These are phyloP conservation scores for Drosophila asahinai DNA, from an alignment of 1,140 invertebrate genomes.

Conservation along the genomic window DNA sequence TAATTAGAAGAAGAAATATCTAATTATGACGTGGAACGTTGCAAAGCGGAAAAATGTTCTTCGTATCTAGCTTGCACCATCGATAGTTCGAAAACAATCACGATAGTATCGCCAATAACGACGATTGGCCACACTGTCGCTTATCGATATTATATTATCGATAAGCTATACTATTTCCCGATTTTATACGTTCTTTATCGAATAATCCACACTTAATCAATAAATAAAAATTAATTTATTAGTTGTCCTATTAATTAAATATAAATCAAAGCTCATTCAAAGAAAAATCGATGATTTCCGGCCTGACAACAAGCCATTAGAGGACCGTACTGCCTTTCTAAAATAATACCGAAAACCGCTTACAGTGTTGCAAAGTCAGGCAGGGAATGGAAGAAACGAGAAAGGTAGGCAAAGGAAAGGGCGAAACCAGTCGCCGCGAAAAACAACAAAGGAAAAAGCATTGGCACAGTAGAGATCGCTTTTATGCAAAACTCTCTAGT, in stretches of 20 bases:
- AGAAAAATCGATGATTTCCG: neutral
- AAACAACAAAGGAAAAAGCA: neutral
- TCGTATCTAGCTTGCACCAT: too few relatives aligned
- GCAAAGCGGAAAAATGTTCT: too few relatives aligned
- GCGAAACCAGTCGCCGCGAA: conserved; percentile 11
- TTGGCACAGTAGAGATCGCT: neutral
- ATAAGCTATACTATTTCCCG: neutral
- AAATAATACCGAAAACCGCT: neutral
- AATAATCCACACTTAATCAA: neutral
- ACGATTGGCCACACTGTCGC: neutral
- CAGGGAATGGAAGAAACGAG: neutral
- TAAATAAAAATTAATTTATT: neutral
- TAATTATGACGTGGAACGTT: too few relatives aligned
- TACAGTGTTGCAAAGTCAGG: too few relatives aligned
- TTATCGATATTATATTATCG: neutral
- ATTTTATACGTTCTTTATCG: too few relatives aligned
- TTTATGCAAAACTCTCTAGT: too few relatives aligned
- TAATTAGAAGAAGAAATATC: too few relatives aligned
- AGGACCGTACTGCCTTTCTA: neutral
- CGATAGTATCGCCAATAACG: too few relatives aligned
- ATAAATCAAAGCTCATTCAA: neutral
- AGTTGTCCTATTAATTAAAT: neutral
- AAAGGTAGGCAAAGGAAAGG: neutral
- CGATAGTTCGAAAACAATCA: too few relatives aligned
- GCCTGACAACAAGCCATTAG: neutral